Evolutionary conservation across 2,888 invertebrate species (phyloP).

Genomic region (Platycnemis pennipes): DNA sequence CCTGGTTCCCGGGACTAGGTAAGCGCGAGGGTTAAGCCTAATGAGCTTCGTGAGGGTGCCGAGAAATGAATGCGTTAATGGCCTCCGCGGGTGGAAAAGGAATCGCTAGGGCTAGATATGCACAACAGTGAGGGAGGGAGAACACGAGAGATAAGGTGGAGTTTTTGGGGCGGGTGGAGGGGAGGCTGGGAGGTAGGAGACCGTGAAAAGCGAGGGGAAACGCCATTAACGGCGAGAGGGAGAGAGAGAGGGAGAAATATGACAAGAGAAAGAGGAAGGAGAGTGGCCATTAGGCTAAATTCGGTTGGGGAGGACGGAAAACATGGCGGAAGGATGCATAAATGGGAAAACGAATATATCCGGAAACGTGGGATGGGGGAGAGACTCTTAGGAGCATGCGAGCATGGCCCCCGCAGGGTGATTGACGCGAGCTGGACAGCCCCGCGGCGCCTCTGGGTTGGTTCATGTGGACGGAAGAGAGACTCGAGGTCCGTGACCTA

Average conservation of each 20-base stretch:
- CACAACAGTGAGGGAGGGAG: background rate
- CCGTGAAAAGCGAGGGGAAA: background rate
- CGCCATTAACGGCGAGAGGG: background rate
- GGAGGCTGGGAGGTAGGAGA: background rate
- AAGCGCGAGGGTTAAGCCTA: background rate
- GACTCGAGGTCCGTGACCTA: background rate
- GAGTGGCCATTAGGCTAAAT: constrained; percentile 32
- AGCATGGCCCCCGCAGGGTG: background rate
- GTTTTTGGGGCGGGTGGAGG: background rate
- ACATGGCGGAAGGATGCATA: background rate
- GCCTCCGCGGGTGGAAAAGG: background rate
- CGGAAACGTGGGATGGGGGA: background rate
- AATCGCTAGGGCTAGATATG: background rate
- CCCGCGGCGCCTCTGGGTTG: background rate
- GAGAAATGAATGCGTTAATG: background rate
- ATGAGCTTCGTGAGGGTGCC: background rate
- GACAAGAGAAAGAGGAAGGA: background rate
- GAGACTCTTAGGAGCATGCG: background rate
- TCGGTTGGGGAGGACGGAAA: background rate
- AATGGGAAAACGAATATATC: constrained; percentile 4
- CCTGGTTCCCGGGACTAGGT: background rate
- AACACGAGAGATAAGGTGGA: background rate
- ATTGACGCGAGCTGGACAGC: background rate
- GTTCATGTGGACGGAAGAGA: background rate
- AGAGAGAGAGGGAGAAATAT: background rate